These are phyloP conservation scores for Synergus gifuensis DNA, from an alignment of 2,888 invertebrate species.

Conservation along the genomic window DNA sequence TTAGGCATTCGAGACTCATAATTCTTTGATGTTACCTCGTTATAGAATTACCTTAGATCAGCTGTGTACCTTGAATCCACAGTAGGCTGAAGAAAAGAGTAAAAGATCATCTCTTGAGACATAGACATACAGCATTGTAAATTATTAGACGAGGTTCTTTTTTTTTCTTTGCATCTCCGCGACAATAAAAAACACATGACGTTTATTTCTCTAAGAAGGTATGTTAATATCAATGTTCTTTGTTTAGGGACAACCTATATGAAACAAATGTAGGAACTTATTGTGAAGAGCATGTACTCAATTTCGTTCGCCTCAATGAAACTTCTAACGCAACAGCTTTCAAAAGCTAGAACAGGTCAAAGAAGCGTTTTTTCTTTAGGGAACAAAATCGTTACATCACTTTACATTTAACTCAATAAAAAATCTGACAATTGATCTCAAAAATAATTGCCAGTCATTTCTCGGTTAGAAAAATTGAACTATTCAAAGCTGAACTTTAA, in stretches of 20 bases:
- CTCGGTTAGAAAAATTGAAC: no score
- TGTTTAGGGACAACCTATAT: background rate
- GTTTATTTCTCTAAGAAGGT: background rate
- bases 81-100: background rate
- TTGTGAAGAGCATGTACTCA: background rate
- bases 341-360: background rate
- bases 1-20: constrained; percentile 52
- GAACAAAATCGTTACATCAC: background rate
- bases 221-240: background rate
- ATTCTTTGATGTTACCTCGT: constrained; percentile 43
- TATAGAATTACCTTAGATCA: constrained; percentile 26
- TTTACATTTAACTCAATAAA: no score
- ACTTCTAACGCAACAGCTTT: constrained; percentile 7
- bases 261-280: constrained; percentile 6
- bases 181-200: constrained; percentile 3
- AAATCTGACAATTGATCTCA: no score
- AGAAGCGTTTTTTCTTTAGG: background rate
- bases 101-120: background rate
- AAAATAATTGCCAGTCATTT: no score
- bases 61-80: constrained; percentile 4
- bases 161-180: background rate
- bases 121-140: background rate
- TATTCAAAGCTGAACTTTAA: no score
- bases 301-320: background rate
- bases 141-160: constrained; percentile 3